A percentile compares a stretch with the other conserved stretches of the same genome.
These are phyloP conservation scores for Argyrosomus regius DNA, from an alignment of 2,797 vertebrate species.

Conservation along the genomic window DNA sequence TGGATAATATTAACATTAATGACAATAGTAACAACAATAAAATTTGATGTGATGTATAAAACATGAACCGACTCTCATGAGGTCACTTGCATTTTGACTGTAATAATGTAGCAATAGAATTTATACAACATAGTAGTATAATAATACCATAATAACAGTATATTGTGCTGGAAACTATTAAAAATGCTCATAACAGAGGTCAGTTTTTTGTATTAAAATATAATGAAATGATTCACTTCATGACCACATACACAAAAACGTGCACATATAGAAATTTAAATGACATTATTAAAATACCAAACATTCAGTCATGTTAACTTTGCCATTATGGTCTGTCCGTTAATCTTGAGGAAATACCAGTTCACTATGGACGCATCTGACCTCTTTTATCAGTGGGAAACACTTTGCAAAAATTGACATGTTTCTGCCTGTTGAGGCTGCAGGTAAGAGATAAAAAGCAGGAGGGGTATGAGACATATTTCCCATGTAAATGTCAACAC, in stretches of 20 bases:
- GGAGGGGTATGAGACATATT: neutral
- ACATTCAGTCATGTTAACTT: conserved; percentile 2
- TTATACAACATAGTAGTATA: too few species aligned
- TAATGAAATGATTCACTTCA: conserved; percentile 32
- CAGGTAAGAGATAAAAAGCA: neutral
- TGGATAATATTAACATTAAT: too few species aligned
- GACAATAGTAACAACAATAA: too few species aligned
- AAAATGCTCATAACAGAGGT: too few species aligned
- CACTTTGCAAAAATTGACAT: neutral
- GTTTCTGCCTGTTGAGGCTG: neutral
- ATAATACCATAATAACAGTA: too few species aligned
- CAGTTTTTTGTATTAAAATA: conserved; percentile 36
- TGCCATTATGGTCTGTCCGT: neutral
- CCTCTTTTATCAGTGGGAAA: neutral
- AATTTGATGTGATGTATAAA: too few species aligned
- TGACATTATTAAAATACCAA: neutral
- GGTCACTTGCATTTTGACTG: too few species aligned
- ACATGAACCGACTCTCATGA: too few species aligned
- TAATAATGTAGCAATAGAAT: too few species aligned
- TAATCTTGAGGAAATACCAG: neutral
- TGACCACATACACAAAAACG: conserved; percentile 1
- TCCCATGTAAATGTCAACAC: neutral
- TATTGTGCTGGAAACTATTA: too few species aligned
- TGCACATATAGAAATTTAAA: conserved; percentile 11
- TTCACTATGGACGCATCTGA: neutral